These are phyloP conservation scores for Gambusia affinis DNA, from an alignment of 2,113 vertebrate species.

Conservation along the genomic window DNA sequence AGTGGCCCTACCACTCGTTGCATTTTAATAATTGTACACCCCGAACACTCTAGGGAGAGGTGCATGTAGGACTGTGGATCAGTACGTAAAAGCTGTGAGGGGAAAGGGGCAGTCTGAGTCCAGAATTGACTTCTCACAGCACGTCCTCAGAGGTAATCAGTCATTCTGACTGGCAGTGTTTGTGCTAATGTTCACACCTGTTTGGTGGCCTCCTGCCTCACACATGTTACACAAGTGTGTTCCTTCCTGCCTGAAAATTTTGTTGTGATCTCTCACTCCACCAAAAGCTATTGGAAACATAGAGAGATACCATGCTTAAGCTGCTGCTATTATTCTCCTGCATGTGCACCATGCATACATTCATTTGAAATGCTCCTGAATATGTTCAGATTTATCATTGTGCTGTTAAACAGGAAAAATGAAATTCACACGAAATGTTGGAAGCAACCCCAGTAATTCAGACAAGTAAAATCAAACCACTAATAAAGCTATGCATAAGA, in stretches of 20 bases:
- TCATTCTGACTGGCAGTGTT: constrained; percentile 80
- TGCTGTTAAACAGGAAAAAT: too few relatives aligned
- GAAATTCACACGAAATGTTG: too few relatives aligned
- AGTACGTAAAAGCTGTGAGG: constrained; percentile 42
- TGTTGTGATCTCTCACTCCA: constrained; percentile 64
- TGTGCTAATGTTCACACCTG: constrained; percentile 65
- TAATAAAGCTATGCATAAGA: too few relatives aligned
- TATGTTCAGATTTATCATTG: not conserved
- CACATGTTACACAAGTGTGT: constrained; percentile 57
- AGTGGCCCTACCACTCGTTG: constrained; percentile 56
- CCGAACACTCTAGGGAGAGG: constrained; percentile 66
- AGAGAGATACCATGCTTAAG: constrained; percentile 38
- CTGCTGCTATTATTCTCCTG: constrained; percentile 53
- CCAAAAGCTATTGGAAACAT: constrained; percentile 38
- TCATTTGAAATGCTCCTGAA: constrained; percentile 27
- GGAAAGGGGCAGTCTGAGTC: constrained; percentile 48
- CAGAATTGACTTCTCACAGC: constrained; percentile 78
- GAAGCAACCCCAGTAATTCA: too few relatives aligned
- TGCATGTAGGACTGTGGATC: constrained; percentile 47
- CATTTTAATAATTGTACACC: constrained; percentile 76
- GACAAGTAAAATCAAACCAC: too few relatives aligned
- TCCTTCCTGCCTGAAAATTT: constrained; percentile 72
- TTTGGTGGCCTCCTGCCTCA: constrained; percentile 63
- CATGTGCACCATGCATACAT: constrained; percentile 29
- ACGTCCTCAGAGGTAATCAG: constrained; percentile 71